A percentile compares a stretch with the other conserved stretches of the same genome.
Evolutionary conservation across 64 coral and sea anemone genomes (phyloP).

Genomic region (Actinia tenebrosa): DNA sequence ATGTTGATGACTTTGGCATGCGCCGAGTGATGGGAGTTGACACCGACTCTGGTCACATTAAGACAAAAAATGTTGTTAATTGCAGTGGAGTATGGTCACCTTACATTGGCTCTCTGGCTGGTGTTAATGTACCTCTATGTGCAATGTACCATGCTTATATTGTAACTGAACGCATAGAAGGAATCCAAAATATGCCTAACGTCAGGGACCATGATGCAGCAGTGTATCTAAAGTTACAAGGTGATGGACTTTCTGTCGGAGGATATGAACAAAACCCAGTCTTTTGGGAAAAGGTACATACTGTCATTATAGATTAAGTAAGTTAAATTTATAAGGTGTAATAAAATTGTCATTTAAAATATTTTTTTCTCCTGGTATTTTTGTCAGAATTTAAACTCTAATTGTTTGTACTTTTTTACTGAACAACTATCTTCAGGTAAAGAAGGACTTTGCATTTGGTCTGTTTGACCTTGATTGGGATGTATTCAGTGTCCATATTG

Average conservation of each 20-base stretch:
- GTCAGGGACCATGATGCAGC: slow-evolving; percentile 93
- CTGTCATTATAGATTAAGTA: background rate
- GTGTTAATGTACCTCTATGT: slow-evolving; percentile 73
- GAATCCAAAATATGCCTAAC: slow-evolving; percentile 97
- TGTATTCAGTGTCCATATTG: slow-evolving; percentile 94
- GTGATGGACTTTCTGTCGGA: slow-evolving; percentile 91
- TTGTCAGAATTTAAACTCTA: too few relatives aligned
- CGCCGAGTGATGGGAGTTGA: slow-evolving; percentile 57
- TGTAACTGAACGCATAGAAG: slow-evolving; percentile 92
- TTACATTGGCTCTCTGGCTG: slow-evolving; percentile 67
- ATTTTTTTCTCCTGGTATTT: too few relatives aligned
- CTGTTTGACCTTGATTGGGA: slow-evolving; percentile 99
- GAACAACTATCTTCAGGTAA: slow-evolving; percentile 47
- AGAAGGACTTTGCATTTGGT: slow-evolving; percentile 91
- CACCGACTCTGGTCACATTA: slow-evolving; percentile 69
- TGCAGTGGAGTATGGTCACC: slow-evolving; percentile 92
- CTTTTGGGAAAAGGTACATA: slow-evolving; percentile 88
- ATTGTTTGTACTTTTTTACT: too few relatives aligned
- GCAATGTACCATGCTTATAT: slow-evolving; percentile 98
- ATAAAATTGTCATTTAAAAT: too few relatives aligned
- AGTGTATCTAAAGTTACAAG: slow-evolving; percentile 91
- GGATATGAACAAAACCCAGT: slow-evolving; percentile 97
- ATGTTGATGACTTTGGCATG: slow-evolving; percentile 84
- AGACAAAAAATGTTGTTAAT: slow-evolving; percentile 85
- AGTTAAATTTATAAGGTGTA: too few relatives aligned